Evolutionary conservation across 2,113 vertebrate species (phyloP), one percentile per base, ranked within the genome.

Genomic region (Paratilapia polleni): DNA sequence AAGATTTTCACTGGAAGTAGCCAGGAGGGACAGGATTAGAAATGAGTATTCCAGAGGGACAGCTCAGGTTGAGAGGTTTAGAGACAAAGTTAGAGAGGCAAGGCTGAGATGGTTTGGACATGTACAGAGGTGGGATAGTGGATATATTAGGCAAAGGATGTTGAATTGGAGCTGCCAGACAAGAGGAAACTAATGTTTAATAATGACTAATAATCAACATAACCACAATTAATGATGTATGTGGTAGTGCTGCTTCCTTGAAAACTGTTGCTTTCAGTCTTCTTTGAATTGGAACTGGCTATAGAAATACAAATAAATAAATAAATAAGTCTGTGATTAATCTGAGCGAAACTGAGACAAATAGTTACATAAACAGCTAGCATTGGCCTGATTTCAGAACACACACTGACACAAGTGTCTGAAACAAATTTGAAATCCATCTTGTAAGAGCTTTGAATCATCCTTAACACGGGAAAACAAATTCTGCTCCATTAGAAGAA

Each of bases 401-500:
- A 20, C 52, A 22, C 11, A 56, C n/a, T 64, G n/a, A 75, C 26
- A 54, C 3, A 26, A 61, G 77, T 84, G 58, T 83, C 31, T 17
- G 6, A 62, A 76, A 84, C 52, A 79, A 78, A 58, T 62, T 60
- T 26, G 19, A 5, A 2, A 14, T 64, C 63, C 31, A 73, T 79
- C 60, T 43, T 58, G 41, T 68, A 20, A 58, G 58, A 76, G 26
- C 63, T 38, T 20, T 58, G 43, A 84, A 79, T 80, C 61, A 66
- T 81, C 47, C 47, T 79, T 80, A 34, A 66, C 83, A 63, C n/a
- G 31, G 26, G 31, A 20, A 59, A 80, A 79, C 74, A 74, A 47
- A 88, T 80, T 83, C 28, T 68, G 82, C 79, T 78, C 57, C 75
- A 38, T 84, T 77, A 77, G 82, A 79, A 80, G 43, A 66, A 70